Base-by-base conservation (phyloP, 2,113 vertebrate species). In the Anhinga rufa region DNA sequence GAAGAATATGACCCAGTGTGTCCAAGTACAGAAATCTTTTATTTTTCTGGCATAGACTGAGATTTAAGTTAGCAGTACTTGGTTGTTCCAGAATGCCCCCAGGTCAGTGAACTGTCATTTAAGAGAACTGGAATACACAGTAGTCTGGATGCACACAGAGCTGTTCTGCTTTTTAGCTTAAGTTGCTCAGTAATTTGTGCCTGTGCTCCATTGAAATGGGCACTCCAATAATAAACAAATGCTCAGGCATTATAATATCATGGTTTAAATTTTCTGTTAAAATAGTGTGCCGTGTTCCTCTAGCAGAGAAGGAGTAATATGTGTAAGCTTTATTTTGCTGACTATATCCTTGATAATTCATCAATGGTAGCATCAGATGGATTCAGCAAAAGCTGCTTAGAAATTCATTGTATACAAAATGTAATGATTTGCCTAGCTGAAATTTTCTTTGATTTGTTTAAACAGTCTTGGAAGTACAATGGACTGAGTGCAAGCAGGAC, bases 31-130 rank as follows among this genome's bases (percentile, higher is more conserved):
- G 91, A 86, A 93, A 92, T n/a, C 34, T 94, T 96, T 85, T 92
- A 5, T 87, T 76, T 92, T 92, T 84, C 78, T 91, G 93, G 93
- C n/a, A 40, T 38, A 77, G 88, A 75, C 16, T 54, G 92, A 52
- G 64, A 86, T 97, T 94, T 86, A 96, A 95, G 85, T 94, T 92
- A 95, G 92, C 77, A 92, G 81, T 26, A 44, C 31, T 86, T 65
- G 60, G 60, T 90, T 92, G 86, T 86, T 96, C 77, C 89, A 95
- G 55, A 1, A 3, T 84, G 80, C 52, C 86, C 91, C 36, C 57
- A 70, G 86, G 90, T 95, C 90, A 95, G 61, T 4, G 31, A 96
- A 40, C 36, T 86, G 88, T 89, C 84, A 46, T 87, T 85, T 85
- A 8, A 13, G 77, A 81, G 85, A 81, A 66, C 40, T 51, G 64